Evolutionary conservation across 2,113 vertebrate genomes (phyloP).

Genomic region (Phainopepla nitens): DNA sequence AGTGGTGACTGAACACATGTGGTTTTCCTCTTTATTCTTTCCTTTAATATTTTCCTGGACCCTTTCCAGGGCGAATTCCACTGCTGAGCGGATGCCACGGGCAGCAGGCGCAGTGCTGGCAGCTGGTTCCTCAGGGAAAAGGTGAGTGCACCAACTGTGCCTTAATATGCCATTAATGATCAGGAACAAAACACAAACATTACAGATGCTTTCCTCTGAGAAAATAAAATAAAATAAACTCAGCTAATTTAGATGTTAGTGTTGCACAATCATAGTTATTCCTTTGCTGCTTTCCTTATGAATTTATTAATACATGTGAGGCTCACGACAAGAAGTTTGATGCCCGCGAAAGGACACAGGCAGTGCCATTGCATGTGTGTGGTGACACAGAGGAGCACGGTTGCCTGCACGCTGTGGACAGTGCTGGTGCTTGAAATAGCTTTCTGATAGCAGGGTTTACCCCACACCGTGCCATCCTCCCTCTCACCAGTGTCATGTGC

Average conservation of each 20-base stretch:
- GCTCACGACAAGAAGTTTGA: neutral
- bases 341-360: neutral
- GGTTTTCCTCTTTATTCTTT: neutral
- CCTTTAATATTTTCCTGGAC: neutral
- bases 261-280: neutral
- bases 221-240: neutral
- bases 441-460: neutral
- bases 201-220: neutral
- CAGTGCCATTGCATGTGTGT: neutral
- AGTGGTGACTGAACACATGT: neutral
- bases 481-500: accelerated
- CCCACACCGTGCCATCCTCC: neutral
- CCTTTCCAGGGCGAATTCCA: neutral
- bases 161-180: neutral
- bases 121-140: neutral
- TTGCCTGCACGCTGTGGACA: accelerated
- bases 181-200: neutral
- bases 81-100: neutral
- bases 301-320: neutral
- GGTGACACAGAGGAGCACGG: neutral
- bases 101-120: neutral
- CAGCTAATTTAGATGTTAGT: neutral
- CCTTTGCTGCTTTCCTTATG: neutral
- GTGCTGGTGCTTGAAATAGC: neutral
- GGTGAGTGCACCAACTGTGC: neutral